Evolutionary conservation across 2,113 vertebrate species (phyloP), one percentile per base, ranked within the genome.

Genomic region (Nyctereutes procyonoides): DNA sequence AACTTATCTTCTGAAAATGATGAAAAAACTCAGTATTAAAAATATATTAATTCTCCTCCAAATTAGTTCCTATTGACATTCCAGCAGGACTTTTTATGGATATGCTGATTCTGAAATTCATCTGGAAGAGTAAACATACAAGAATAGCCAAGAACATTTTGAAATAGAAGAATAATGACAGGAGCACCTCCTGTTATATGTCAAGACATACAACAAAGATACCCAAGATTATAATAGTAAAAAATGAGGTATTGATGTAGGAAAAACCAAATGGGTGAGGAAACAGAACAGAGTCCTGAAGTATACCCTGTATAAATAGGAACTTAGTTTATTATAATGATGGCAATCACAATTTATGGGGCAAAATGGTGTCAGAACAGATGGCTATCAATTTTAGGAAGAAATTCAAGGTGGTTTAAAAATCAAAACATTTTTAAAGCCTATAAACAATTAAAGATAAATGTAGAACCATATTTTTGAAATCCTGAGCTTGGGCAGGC

Each of bases 1-100:
- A 67, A 58, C 14, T 77, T 58, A 80, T n/a, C 51, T 74, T 80
- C 30, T 13, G 26, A 76, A 51, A 76, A 51, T 3, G 8, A 76
- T 92, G 38, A 81, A 94, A 94, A 88, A 13, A 77, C 17, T 76
- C 56, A 55, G 16, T 62, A 76, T 69, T 92, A 53, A 96, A 94
- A 87, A 88, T 53, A 69, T 51, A 88, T n/a, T 84, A 76, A 38
- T 74, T 81, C 58, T 91, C 30, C 76, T 81, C 24, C 43, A 69
- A 83, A 88, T 43, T 55, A 77, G 88, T 88, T 56, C 38, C 26
- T 83, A 69, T 26, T 76, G 2, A 77, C 11, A 83, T 58, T 55
- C 81, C 22, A 71, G 32, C 17, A 60, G 65, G 73, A 91, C 67
- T 74, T 81, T 81, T 94, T 87, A 67, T 74, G 63, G 22, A 38